Evolutionary conservation across 2,797 vertebrate genomes (phyloP), one percentile per base, ranked within the genome.

Genomic region (Margarornis squamiger): DNA sequence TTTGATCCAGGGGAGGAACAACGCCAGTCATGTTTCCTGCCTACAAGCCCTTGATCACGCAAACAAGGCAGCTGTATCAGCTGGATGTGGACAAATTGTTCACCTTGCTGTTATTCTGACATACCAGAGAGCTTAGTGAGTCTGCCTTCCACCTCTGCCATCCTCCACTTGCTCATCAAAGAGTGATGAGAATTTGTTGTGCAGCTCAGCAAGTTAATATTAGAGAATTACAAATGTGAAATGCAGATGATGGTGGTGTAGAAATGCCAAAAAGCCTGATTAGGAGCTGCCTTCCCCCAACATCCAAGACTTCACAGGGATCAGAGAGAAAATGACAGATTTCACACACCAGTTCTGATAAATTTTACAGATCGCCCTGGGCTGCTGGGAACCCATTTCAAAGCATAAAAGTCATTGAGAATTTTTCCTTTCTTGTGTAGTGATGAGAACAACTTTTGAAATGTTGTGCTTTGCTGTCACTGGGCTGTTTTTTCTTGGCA

Each of bases 341-440:
- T 96, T 81, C 89, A 92, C 63, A 84, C 62, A 86, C 41, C 38
- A 12, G 22, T 74, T 86, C 59, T 88, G 79, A 92, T 84, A 59
- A 93, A 92, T 79, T 84, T 80, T 91, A 79, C 66, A 94, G 82
- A 73, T 81, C 1, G 73, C 89, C 87, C 74, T 76, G 82, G 86
- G 88, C 93, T 93, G 51, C 74, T 58, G 76, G 65, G 67, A 76
- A 88, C 52, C 58, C 30, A 65, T 94, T 91, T 94, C 88, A 87
- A 95, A 90, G 86, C 20, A 0, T 29, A 71, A 11, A 85, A 95
- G 58, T 80, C 70, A 80, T 51, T 85, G 90, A 85, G 72, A 76
- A 81, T 65, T 68, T 87, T 93, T 87, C 39, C 51, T 90, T 86
- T 86, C 76, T 86, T 92, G 61, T 86, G 52, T 45, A 43, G 63